A percentile compares a stretch with the other conserved stretches of the same genome.
phyloP scores from a whole-genome alignment of 92 coral and sea anemone species.

The Paragorgia papillata region DNA sequence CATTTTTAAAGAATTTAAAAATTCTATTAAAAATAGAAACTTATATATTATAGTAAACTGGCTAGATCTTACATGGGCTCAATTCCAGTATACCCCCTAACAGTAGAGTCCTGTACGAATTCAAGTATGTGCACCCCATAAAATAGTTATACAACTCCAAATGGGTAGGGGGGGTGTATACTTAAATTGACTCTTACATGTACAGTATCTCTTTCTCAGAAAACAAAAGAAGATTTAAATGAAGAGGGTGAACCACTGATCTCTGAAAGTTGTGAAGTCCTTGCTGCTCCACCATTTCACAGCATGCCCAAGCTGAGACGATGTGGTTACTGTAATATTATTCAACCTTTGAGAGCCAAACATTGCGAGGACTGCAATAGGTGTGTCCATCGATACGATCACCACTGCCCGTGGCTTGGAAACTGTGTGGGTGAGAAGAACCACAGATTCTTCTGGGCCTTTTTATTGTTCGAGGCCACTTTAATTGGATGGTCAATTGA shows the following conservation, averaged over 20 bases:
- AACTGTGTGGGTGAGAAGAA: slow-evolving; percentile 98
- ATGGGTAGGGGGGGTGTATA: too few relatives aligned
- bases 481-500: slow-evolving; percentile 88
- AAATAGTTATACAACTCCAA: too few relatives aligned
- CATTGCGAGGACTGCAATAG: slow-evolving; percentile 99
- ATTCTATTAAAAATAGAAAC: too few relatives aligned
- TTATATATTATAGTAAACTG: too few relatives aligned
- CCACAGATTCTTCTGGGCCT: slow-evolving; percentile 95
- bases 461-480: slow-evolving; percentile 73
- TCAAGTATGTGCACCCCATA: too few relatives aligned
- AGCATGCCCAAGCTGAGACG: slow-evolving; percentile 87
- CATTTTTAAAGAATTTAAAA: too few relatives aligned
- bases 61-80: too few relatives aligned
- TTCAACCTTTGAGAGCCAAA: slow-evolving; percentile 91
- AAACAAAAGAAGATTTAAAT: slow-evolving; percentile 61
- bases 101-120: too few relatives aligned
- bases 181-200: too few relatives aligned
- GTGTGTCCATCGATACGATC: slow-evolving; percentile 97
- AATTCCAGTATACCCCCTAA: too few relatives aligned
- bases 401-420: slow-evolving; percentile 99
- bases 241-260: slow-evolving; percentile 65
- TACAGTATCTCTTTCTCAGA: slow-evolving; percentile 32
- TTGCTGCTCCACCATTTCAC: slow-evolving; percentile 87
- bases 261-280: slow-evolving; percentile 86
- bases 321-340: slow-evolving; percentile 93